Percentiles rank a stretch among this genome's conserved stretches.
phyloP scores from a whole-genome alignment of 2,888 invertebrate species.

The Polylopha cassiicola region DNA sequence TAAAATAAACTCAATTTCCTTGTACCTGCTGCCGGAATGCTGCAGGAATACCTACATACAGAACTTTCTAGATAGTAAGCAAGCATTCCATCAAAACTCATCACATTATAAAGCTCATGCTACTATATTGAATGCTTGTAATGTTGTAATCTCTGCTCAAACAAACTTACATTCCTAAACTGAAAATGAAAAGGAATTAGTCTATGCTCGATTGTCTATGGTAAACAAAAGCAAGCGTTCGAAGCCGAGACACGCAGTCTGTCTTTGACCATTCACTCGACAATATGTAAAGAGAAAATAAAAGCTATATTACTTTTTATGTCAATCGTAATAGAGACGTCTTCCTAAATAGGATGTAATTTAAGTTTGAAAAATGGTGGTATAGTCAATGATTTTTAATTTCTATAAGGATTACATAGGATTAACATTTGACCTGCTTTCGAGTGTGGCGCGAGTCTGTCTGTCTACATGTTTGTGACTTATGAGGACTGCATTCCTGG shows the following conservation, averaged over 20 bases:
- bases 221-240: conserved; percentile 16
- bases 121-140: conserved; percentile 19
- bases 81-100: too few species aligned
- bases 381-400: conserved; percentile 26
- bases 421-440: conserved; percentile 21
- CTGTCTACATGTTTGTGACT: conserved; percentile 18
- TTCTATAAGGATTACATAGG: conserved; percentile 26
- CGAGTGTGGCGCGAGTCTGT: conserved; percentile 12
- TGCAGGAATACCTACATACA: too few species aligned
- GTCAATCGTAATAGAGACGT: conserved; percentile 10
- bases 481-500: conserved; percentile 16
- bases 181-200: conserved; percentile 22
- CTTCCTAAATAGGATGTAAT: conserved; percentile 19
- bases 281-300: conserved; percentile 9
- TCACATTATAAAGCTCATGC: conserved; percentile 15
- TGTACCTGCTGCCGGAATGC: too few species aligned
- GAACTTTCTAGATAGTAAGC: too few species aligned
- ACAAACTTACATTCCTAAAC: conserved; percentile 18
- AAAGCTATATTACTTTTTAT: too few species aligned
- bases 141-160: conserved; percentile 12
- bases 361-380: conserved; percentile 23
- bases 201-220: conserved; percentile 17
- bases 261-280: conserved; percentile 21
- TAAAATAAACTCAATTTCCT: too few species aligned
- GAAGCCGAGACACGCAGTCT: conserved; percentile 25